These are phyloP conservation scores for Sebastes melanostomus DNA, from an alignment of 2,797 vertebrate species.

Conservation along the genomic window DNA sequence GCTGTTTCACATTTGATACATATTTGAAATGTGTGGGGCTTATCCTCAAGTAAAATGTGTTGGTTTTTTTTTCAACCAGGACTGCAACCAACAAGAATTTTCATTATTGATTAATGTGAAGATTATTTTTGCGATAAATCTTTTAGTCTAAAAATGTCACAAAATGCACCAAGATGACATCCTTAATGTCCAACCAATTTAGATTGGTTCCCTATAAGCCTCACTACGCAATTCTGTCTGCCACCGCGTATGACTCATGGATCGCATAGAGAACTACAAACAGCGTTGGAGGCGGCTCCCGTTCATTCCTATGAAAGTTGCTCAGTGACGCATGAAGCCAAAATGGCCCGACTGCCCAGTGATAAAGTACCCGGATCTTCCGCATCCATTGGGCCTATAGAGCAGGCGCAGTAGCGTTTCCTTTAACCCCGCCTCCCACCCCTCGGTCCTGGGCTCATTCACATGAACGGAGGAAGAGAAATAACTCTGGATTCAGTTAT, in stretches of 20 bases:
- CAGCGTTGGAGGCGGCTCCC: too few species aligned
- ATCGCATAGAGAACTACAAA: too few species aligned
- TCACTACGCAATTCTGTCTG: neutral
- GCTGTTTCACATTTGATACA: neutral
- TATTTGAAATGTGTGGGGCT: neutral
- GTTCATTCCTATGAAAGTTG: too few species aligned
- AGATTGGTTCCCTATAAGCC: neutral
- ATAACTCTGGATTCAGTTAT: too few species aligned
- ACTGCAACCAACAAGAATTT: neutral
- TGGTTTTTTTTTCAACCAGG: neutral
- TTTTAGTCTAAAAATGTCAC: neutral
- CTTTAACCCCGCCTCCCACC: too few species aligned
- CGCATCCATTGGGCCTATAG: accelerated
- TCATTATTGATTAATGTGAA: neutral
- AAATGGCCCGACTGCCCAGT: too few species aligned
- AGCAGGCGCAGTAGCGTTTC: too few species aligned
- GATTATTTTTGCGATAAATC: neutral
- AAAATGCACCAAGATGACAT: neutral
- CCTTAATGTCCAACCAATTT: neutral
- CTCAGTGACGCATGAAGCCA: too few species aligned
- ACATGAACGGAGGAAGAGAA: too few species aligned
- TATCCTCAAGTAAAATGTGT: neutral
- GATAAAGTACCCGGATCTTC: too few species aligned
- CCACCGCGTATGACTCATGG: neutral
- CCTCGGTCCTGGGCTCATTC: too few species aligned